Percentiles rank a stretch among this genome's conserved stretches.
phyloP scores from a whole-genome alignment of 1,140 invertebrate genomes.

The Rhyzopertha dominica region DNA sequence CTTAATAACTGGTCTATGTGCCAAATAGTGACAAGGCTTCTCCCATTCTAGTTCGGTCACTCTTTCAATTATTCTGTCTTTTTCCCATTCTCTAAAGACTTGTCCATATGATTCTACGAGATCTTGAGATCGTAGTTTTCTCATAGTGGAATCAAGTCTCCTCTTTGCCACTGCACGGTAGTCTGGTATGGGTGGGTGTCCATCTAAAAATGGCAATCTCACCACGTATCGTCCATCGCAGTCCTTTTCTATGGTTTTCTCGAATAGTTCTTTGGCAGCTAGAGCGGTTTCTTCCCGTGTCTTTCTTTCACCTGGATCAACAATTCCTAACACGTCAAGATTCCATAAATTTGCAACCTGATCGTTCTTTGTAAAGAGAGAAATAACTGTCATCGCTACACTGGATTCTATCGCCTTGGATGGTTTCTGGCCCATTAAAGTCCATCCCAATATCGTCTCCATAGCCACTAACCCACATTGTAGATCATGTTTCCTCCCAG shows the following conservation, averaged over 20 bases:
- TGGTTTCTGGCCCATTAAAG: slow-evolving; percentile 33
- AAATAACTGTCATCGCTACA: slow-evolving; percentile 2
- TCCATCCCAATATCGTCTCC: slow-evolving; percentile 39
- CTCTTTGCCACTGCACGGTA: slow-evolving; percentile 10
- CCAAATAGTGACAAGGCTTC: slow-evolving; percentile 24
- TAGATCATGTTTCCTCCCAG: slow-evolving; percentile 27
- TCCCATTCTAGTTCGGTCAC: too few species aligned
- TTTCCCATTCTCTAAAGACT: slow-evolving; percentile 12
- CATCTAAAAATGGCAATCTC: slow-evolving; percentile 16
- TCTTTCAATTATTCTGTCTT: slow-evolving; percentile 12
- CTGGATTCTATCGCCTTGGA: slow-evolving; percentile 1
- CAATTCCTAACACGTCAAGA: slow-evolving; percentile 16
- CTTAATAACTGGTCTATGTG: slow-evolving; percentile 25
- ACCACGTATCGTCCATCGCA: slow-evolving; percentile 15
- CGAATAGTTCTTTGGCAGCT: slow-evolving; percentile 2
- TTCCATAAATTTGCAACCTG: slow-evolving; percentile 18
- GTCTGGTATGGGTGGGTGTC: slow-evolving; percentile 10
- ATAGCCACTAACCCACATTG: slow-evolving; percentile 31
- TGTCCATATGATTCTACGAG: slow-evolving; percentile 2
- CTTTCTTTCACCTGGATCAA: slow-evolving; percentile 9
- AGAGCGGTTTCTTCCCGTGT: slow-evolving; percentile 5
- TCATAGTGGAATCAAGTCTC: slow-evolving; percentile 11
- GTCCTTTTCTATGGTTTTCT: slow-evolving; percentile 2
- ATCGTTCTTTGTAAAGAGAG: too few species aligned
- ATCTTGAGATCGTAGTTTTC: slow-evolving; percentile 6